Evolutionary conservation across 2,797 vertebrate genomes (phyloP), one percentile per base, ranked within the genome.

Genomic region (Rhinophrynus dorsalis): DNA sequence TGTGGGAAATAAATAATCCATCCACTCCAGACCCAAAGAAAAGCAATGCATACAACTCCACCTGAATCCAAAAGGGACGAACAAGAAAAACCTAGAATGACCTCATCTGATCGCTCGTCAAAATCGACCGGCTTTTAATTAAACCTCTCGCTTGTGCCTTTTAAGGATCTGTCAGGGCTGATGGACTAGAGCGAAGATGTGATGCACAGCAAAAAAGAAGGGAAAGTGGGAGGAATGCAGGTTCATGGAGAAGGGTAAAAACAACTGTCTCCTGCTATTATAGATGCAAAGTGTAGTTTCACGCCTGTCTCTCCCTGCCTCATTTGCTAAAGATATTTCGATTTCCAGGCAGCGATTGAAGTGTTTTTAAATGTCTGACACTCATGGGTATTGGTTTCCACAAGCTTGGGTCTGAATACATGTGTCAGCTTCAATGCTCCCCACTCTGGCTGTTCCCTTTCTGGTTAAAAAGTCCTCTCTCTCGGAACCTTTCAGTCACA

Each of bases 251-350:
- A 66, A 26, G 3, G 75, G 58, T 74, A 76, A 75, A 76, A 35
- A 47, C 58, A 11, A 74, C 74, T 74, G 74, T 79, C 69, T 74
- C 24, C 37, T 35, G 30, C 27, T 61, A 61, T 74, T 61, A 74
- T 60, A 52, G 70, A 74, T 74, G 54, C 63, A 66, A 66, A 66
- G 21, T 55, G 44, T 55, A 57, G 45, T 59, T 67, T 54, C 26
- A 32, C 24, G 33, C 24, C 18, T 63, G 57, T 63, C 45, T 66
- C 48, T 74, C 50, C 27, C 38, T 68, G 64, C 24, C 48, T 62
- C 58, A 62, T 74, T 74, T 74, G 47, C 40, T 67, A 54, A 73
- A 51, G 38, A 45, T 45, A 52, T 52, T 74, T 44, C 33, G 35
- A 15, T 35, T 44, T 47, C 51, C 51, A 55, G 51, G 56, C 37